These are phyloP conservation scores for Promerops cafer DNA, from an alignment of 2,113 vertebrate species.

Conservation along the genomic window DNA sequence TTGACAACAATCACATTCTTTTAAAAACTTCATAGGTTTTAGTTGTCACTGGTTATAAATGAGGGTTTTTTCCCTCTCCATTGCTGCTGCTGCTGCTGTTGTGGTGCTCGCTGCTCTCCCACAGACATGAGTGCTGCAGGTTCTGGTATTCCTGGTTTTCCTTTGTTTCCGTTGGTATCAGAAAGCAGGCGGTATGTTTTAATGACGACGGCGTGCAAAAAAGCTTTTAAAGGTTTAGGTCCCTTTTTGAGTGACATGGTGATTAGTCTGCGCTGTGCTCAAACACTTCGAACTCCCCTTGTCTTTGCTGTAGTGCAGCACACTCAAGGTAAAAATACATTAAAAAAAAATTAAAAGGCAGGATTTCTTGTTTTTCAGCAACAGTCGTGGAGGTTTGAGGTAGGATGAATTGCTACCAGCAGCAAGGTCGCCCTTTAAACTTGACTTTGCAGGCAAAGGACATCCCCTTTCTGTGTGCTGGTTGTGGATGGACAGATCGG, in stretches of 20 bases:
- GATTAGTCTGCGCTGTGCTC: neutral
- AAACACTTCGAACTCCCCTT: neutral
- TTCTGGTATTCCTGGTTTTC: neutral
- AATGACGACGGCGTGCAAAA: neutral
- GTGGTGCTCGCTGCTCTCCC: neutral
- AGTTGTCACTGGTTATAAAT: constrained; percentile 88
- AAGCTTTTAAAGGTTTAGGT: neutral
- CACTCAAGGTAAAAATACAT: neutral
- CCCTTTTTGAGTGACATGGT: neutral
- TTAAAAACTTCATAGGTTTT: constrained; percentile 82
- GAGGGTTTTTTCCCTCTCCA: constrained; percentile 46
- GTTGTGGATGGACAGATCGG: neutral
- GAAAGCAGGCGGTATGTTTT: neutral
- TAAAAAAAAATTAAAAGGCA: neutral
- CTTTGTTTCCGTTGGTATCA: neutral
- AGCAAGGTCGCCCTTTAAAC: neutral
- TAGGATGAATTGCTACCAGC: neutral
- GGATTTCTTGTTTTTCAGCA: neutral
- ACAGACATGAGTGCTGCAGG: neutral
- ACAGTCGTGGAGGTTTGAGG: neutral
- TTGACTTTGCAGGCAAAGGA: neutral
- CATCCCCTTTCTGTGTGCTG: neutral
- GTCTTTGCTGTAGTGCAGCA: neutral
- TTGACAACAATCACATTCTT: constrained; percentile 96
- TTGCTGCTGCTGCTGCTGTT: neutral